phyloP scores from a whole-genome alignment of 2,113 vertebrate species.

The Perca schrenkii region DNA sequence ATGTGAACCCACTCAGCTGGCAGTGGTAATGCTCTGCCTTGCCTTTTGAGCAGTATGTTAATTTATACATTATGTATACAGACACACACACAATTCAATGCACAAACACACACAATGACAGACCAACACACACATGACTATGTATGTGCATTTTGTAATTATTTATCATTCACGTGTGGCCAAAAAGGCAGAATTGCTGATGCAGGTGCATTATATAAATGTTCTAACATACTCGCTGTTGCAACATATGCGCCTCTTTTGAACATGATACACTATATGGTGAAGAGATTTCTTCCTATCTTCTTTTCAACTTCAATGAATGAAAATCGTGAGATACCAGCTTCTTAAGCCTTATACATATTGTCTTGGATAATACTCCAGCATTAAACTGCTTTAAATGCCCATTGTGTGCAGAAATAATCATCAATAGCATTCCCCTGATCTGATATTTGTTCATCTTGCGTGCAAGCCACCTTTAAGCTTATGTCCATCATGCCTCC shows the following conservation, averaged over 20 bases:
- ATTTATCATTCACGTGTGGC: not conserved
- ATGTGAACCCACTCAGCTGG: slow-evolving; percentile 41
- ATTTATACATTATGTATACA: slow-evolving; percentile 39
- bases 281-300: not conserved
- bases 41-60: not conserved
- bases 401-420: slow-evolving; percentile 16
- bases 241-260: not conserved
- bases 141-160: not conserved
- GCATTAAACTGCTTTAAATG: slow-evolving; percentile 40
- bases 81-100: not conserved
- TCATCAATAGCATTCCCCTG: not conserved
- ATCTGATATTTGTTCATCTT: slow-evolving; percentile 15
- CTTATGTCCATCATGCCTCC: slow-evolving; percentile 11
- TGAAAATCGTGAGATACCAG: not conserved
- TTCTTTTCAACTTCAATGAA: not conserved
- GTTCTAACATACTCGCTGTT: not conserved
- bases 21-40: not conserved
- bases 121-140: not conserved
- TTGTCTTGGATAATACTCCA: not conserved
- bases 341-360: not conserved
- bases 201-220: not conserved
- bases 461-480: slow-evolving; percentile 26
- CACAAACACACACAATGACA: not conserved
- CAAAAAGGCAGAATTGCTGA: not conserved
- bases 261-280: not conserved